Evolutionary conservation across 2,888 invertebrate species (phyloP).

Genomic region (Thymelicus acteon): DNA sequence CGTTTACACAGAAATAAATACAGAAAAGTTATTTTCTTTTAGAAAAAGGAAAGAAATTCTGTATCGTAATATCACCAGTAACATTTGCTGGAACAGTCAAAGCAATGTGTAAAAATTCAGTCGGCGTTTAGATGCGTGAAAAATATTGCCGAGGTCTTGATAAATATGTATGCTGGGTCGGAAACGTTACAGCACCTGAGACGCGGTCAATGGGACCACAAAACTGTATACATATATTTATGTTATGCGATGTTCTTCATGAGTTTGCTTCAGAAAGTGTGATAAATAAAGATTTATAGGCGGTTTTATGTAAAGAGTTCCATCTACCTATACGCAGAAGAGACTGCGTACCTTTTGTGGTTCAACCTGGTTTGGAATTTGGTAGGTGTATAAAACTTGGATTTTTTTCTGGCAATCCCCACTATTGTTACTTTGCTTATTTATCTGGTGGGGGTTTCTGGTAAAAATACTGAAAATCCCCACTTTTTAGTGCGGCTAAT

Average conservation of each 20-base stretch:
- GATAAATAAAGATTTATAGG: neutral
- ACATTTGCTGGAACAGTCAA: conserved; percentile 11
- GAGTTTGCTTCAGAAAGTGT: neutral
- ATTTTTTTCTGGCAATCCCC: too few relatives aligned
- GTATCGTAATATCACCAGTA: neutral
- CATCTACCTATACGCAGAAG: neutral
- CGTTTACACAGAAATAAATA: neutral
- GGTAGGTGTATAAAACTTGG: too few relatives aligned
- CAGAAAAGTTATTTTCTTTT: neutral
- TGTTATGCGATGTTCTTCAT: neutral
- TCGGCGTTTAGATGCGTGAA: conserved; percentile 25
- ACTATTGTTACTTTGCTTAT: too few relatives aligned
- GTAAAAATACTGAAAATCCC: too few relatives aligned
- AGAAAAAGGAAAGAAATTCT: neutral
- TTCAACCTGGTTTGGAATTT: too few relatives aligned
- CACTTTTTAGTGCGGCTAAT: too few relatives aligned
- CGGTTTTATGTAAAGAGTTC: neutral
- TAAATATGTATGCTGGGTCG: conserved; percentile 32
- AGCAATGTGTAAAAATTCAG: conserved; percentile 31
- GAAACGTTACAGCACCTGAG: conserved; percentile 17
- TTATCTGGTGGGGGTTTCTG: too few relatives aligned
- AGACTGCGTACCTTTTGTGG: too few relatives aligned
- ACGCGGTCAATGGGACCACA: conserved; percentile 17
- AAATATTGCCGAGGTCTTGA: conserved; percentile 26
- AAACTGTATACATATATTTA: neutral